Base-by-base conservation (phyloP, 2,888 invertebrate species). In the Sylvicola cinctus region DNA sequence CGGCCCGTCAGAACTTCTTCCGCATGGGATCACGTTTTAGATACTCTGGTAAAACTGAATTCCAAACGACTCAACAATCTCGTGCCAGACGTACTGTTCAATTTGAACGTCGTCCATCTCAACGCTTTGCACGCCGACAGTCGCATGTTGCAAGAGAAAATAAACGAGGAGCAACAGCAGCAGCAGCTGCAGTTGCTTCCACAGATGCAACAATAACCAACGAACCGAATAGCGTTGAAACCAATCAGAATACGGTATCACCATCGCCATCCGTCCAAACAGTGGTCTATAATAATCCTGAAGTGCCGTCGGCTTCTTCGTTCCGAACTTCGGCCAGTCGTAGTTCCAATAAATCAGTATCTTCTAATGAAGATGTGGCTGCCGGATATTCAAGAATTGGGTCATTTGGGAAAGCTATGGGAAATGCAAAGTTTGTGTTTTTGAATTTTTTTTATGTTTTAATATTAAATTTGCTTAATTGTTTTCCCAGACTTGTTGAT, bases 21-120 rank as follows among this genome's bases (percentile, higher is more conserved):
- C 69, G 98, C 40, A 91, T 98, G 88, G 96, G 96, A 35, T 96
- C 96, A 11, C 70, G 96, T 36, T 98, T 98, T 58, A 76, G 58
- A 4, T 70, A 70, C 46, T 88, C 88, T 42, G 93, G 98, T 0
- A 77, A 91, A 53, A 98, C 98, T 2, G 98, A 98, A 61, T 96
- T 91, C 55, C 96, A 98, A 62, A 85, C 90, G 16, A 85, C 91
- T 7, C 84, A 85, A 49, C 74, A 81, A 49, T 88, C 81, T 58
- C 69, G 84, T 41, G 87, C 90, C 2, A 66, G 93, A 30, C 70
- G 93, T 35, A 90, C 88, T 2, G 93, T 93, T 5, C 88, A 91
- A 52, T 90, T 98, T 55, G 96, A 98, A 59, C 68, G 98, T 39
- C 70, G 91, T 34, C 95, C 96, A 0, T 93, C 91, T 60, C 96